phyloP scores from a whole-genome alignment of 2,888 invertebrate genomes.

The Endomychus coccineus region DNA sequence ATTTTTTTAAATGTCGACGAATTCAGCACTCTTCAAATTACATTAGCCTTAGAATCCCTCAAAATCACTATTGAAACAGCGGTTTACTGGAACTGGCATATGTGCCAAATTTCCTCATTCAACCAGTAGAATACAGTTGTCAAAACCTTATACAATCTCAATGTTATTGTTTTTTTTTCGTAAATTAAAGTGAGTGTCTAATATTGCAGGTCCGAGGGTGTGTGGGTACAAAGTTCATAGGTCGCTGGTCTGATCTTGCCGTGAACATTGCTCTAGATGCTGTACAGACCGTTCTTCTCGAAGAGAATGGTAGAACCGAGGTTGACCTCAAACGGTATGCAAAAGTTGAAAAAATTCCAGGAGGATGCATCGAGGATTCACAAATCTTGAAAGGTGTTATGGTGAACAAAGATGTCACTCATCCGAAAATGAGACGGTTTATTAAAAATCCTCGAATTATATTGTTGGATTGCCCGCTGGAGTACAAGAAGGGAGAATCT shows the following conservation, averaged over 20 bases:
- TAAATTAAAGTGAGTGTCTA: slow-evolving; percentile 11
- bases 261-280: slow-evolving; percentile 94
- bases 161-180: slow-evolving; percentile 4
- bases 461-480: slow-evolving; percentile 89
- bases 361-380: slow-evolving; percentile 92
- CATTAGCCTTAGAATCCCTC: too few species aligned
- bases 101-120: too few species aligned
- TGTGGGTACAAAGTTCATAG: slow-evolving; percentile 95
- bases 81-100: too few species aligned
- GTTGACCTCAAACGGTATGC: slow-evolving; percentile 98
- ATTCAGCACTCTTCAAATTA: too few species aligned
- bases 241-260: slow-evolving; percentile 91
- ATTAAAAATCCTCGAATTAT: slow-evolving; percentile 95
- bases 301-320: slow-evolving; percentile 83
- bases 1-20: too few species aligned
- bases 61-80: too few species aligned
- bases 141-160: not conserved
- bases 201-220: slow-evolving; percentile 67
- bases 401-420: slow-evolving; percentile 98
- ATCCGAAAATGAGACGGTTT: slow-evolving; percentile 90
- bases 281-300: slow-evolving; percentile 82
- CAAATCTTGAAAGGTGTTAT: slow-evolving; percentile 89
- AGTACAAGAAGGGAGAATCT: slow-evolving; percentile 99
- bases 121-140: not conserved
- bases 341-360: slow-evolving; percentile 91